Base-by-base conservation (phyloP, 2,888 invertebrate genomes). In the Cistogaster globosa region DNA sequence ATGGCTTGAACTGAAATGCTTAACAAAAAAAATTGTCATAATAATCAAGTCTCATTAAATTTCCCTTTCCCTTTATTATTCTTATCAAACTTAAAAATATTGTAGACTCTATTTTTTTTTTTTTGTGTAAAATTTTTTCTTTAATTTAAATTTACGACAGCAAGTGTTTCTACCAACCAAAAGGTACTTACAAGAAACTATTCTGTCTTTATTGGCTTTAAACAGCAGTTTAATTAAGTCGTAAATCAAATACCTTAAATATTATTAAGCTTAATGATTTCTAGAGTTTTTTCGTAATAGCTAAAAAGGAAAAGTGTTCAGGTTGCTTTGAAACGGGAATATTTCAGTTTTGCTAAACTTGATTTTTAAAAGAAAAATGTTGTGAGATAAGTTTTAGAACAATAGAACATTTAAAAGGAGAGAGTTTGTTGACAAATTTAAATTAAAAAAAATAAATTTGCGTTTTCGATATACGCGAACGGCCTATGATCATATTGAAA, bases 151-250 rank as follows among this genome's bases (percentile, higher is more conserved):
- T 57, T 65, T 65, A 55, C 20, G 26, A 63, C 16, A 78, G 32
- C 65, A 80, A 60, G 51, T 74, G 48, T 72, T n/a, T 42, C 11
- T 36, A 6, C n/a, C n/a, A 14, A 20, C 16, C n/a, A 16, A 60
- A 72, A 62, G 67, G 65, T 86, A 87, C 83, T 87, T 82, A 86
- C 85, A 80, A 87, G 86, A 86, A 87, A 87, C 86, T 86, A 88
- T 88, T 88, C 88, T 84, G 87, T 87, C 87, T 88, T 89, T 88
- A 89, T 89, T 88, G 88, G 88, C 81, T 88, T 88, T 88, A 88
- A 88, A 89, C 88, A 88, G 83, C 78, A 86, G 86, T 84, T 87
- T 88, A 88, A 88, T 88, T 65, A 87, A 88, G 88, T 83, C 85
- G 87, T 89, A 89, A 89, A 89, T 89, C 88, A 89, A 88, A 81